Percentiles rank a stretch among this genome's conserved stretches.
Conservation (phyloP, 2,888 invertebrate species). For the Trichacis sp. region DNA sequence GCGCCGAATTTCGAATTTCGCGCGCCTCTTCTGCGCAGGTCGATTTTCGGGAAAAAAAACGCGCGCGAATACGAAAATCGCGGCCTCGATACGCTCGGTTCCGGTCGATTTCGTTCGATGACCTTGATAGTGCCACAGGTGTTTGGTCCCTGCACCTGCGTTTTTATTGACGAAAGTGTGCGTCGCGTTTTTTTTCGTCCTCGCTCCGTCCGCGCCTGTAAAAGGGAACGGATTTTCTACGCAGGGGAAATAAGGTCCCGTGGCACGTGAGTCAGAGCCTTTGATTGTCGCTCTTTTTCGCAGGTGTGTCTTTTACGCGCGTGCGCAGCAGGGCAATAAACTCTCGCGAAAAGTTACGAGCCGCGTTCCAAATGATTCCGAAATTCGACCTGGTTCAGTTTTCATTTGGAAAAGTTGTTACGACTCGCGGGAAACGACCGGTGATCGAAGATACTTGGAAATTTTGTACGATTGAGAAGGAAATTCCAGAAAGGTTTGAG, state of each 20-base stretch:
- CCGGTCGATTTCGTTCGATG: constrained; percentile 16
- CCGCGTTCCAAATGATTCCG: no score
- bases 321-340: no score
- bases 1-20: constrained; percentile 2
- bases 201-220: neutral
- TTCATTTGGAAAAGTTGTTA: no score
- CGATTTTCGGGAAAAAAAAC: neutral
- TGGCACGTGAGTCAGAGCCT: neutral
- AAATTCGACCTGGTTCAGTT: no score
- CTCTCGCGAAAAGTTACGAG: no score
- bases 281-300: no score
- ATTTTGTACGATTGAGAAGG: no score
- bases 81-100: constrained; percentile 11
- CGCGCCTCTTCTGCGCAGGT: neutral
- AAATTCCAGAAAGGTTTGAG: no score
- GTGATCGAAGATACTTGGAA: no score
- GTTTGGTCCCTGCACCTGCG: constrained; percentile 9
- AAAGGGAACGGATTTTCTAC: neutral
- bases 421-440: no score
- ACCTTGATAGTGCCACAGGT: constrained; percentile 16
- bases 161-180: neutral
- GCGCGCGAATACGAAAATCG: neutral
- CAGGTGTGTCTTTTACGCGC: no score
- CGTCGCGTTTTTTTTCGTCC: neutral
- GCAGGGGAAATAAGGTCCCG: neutral